Evolutionary conservation across 37 sponge, comb jelly and placozoan species (phyloP).

Genomic region (Aplysina aerophoba): DNA sequence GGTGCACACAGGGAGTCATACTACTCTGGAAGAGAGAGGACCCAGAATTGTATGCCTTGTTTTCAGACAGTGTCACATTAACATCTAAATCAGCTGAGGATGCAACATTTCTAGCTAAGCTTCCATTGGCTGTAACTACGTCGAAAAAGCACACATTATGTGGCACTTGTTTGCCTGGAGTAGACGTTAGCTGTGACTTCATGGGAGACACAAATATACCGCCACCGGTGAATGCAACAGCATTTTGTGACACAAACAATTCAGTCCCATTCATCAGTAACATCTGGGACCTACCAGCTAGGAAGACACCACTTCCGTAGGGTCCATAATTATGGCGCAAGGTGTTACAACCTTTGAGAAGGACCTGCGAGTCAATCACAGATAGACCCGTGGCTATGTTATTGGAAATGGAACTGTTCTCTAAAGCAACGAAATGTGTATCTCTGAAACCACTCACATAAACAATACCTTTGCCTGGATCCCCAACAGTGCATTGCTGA

Average conservation of each 20-base stretch:
- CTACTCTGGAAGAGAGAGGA: too few relatives aligned
- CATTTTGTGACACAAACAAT: not conserved
- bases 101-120: too few relatives aligned
- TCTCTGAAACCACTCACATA: not conserved
- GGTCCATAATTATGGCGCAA: not conserved
- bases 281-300: not conserved
- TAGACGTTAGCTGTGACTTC: too few relatives aligned
- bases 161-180: too few relatives aligned
- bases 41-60: too few relatives aligned
- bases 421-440: not conserved
- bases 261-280: conserved; percentile 3
- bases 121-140: too few relatives aligned
- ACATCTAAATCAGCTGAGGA: too few relatives aligned
- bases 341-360: not conserved
- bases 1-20: too few relatives aligned
- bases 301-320: not conserved
- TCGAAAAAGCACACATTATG: too few relatives aligned
- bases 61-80: too few relatives aligned
- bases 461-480: not conserved
- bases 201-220: not conserved
- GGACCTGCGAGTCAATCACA: not conserved
- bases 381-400: not conserved
- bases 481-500: too few relatives aligned
- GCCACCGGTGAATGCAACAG: not conserved
- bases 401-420: not conserved